Conservation (phyloP, 2,888 invertebrate species). For the Phlogophora meticulosa region DNA sequence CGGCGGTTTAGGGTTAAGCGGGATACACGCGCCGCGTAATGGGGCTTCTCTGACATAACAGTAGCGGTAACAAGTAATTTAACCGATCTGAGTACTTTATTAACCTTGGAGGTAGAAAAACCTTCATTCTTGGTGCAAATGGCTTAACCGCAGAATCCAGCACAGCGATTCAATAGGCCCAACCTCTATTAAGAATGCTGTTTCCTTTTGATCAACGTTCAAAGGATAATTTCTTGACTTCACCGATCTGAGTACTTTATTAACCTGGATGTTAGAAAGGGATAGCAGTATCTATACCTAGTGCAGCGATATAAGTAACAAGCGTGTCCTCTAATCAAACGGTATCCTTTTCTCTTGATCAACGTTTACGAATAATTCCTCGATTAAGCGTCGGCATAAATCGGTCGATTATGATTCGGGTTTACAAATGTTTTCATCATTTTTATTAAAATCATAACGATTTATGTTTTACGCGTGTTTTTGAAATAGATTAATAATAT, state of each 20-base stretch:
- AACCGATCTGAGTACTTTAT: conserved; percentile 45
- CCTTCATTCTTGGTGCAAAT: conserved; percentile 27
- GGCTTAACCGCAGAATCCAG: background rate
- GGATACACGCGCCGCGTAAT: conserved; percentile 69
- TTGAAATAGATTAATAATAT: background rate
- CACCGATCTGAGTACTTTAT: background rate
- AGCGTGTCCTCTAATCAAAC: background rate
- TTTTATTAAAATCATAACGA: background rate
- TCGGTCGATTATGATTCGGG: background rate
- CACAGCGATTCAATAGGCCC: background rate
- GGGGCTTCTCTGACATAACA: conserved; percentile 75
- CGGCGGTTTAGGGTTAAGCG: conserved; percentile 88
- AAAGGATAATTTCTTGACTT: background rate
- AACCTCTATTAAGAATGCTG: background rate
- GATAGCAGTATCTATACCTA: background rate
- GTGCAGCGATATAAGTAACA: background rate
- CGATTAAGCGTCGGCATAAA: background rate
- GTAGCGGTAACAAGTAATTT: conserved; percentile 46
- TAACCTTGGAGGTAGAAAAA: conserved; percentile 30
- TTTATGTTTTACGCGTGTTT: background rate
- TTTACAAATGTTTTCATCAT: background rate
- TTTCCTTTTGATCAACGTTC: conserved; percentile 3
- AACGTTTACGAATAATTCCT: background rate
- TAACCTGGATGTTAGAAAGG: background rate
- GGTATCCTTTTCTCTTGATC: background rate